These are phyloP conservation scores for Pseudopleuronectes americanus DNA, from an alignment of 2,797 vertebrate genomes.

Conservation along the genomic window DNA sequence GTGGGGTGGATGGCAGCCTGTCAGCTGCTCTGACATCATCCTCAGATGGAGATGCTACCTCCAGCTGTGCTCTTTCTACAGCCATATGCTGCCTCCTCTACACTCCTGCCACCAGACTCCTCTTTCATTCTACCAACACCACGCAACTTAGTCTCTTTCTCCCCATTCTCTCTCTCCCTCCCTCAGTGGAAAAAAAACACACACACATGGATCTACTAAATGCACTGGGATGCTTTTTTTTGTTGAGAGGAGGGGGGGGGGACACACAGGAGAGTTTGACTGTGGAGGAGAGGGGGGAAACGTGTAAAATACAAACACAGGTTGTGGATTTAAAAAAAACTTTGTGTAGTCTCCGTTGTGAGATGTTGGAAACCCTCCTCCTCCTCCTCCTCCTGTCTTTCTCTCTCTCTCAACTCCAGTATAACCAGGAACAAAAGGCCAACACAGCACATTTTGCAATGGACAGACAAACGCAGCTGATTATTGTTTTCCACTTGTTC, in stretches of 20 bases:
- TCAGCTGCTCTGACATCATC: conserved; percentile 99
- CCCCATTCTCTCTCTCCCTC: conserved; percentile 66
- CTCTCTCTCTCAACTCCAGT: not conserved
- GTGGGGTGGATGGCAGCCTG: conserved; percentile 97
- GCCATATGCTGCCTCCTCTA: conserved; percentile 99
- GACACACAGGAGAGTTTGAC: too few species aligned
- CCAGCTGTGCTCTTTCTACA: conserved; percentile 99
- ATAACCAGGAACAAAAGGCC: conserved; percentile 79
- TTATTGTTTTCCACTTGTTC: conserved; percentile 88
- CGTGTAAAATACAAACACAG: too few species aligned
- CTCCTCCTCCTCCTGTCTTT: not conserved
- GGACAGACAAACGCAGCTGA: conserved; percentile 87
- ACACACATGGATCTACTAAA: conserved; percentile 55
- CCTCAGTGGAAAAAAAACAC: conserved; percentile 47
- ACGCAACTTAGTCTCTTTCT: conserved; percentile 92
- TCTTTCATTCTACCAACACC: conserved; percentile 92
- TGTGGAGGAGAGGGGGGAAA: too few species aligned
- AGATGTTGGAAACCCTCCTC: not conserved
- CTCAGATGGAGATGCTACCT: conserved; percentile 99
- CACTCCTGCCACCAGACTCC: conserved; percentile 99
- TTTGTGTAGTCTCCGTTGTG: too few species aligned
- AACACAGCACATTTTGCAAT: conserved; percentile 85
- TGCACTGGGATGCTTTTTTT: conserved; percentile 74
- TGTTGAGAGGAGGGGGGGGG: not conserved
- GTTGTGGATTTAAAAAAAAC: not conserved